A percentile compares a stretch with the other conserved stretches of the same genome.
Evolutionary conservation across 2,888 invertebrate genomes (phyloP).

Genomic region (Andrena trimmerana): DNA sequence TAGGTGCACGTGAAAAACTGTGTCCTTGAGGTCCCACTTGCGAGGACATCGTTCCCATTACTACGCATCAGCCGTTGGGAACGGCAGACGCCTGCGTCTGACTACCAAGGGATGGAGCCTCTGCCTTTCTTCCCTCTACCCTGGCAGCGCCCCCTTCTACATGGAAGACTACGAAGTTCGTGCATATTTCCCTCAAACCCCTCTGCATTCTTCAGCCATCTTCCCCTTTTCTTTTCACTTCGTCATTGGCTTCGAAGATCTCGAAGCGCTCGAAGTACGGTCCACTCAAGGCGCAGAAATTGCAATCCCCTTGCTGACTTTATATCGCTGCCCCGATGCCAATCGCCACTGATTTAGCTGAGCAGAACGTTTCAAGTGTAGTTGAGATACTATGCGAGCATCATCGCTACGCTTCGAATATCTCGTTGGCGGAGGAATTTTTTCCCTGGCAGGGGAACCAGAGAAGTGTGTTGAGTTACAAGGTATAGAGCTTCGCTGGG

Average conservation of each 20-base stretch:
- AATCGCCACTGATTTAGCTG: conserved; percentile 20
- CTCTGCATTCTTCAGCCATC: background rate
- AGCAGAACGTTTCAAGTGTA: background rate
- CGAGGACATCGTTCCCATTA: conserved; percentile 52
- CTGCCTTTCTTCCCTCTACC: conserved; percentile 49
- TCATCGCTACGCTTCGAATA: conserved; percentile 14
- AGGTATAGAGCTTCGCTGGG: conserved; percentile 4
- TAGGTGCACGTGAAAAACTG: background rate
- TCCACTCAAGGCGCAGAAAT: conserved; percentile 29
- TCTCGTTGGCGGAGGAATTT: background rate
- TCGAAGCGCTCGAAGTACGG: conserved; percentile 25
- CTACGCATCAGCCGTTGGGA: conserved; percentile 63
- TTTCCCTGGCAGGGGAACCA: background rate
- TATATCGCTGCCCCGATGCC: conserved; percentile 1
- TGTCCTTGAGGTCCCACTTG: background rate
- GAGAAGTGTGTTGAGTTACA: background rate
- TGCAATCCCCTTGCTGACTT: conserved; percentile 4
- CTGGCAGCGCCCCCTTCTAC: conserved; percentile 33
- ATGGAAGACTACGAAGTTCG: conserved; percentile 54
- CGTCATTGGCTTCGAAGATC: conserved; percentile 26
- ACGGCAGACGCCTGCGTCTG: conserved; percentile 77
- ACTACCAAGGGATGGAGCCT: conserved; percentile 76
- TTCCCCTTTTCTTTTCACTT: conserved; percentile 29
- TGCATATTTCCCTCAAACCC: conserved; percentile 37
- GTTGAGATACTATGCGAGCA: conserved; percentile 9